Evolutionary conservation across 2,888 invertebrate species (phyloP), one percentile per base, ranked within the genome.

Genomic region (Ichneumoninae sp.): DNA sequence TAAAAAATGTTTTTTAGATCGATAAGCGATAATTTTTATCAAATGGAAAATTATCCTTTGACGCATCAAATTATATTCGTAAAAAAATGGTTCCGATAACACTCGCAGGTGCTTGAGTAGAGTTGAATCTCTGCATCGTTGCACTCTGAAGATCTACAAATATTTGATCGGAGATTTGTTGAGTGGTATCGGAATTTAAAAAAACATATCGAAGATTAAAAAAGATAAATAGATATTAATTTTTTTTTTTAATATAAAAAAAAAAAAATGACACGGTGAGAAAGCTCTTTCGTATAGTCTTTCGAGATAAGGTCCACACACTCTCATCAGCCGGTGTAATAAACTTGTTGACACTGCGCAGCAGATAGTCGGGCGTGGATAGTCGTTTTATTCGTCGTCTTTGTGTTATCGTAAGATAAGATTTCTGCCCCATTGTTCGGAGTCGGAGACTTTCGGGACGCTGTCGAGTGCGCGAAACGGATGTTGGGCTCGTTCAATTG

Each of bases 321-420:
- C 22, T 69, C 50, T 52, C 44, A 16, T 77, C 69, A 81, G 36
- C 44, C 76, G 63, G 65, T 70, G 76, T 8, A 36, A 33, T 54
- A 69, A 88, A 85, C 77, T 81, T 91, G 90, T 91, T 90, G 90
- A 91, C 89, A 90, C 86, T 90, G 88, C 87, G 87, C 66, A 26
- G 36, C 60, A 65, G 44, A 44, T 44, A 44, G 76, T 44, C 40
- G 5, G 2, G 40, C 40, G 16, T 44, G 33, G 68, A 60, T 65
- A 65, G 79, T 69, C 57, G 57, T 79, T 78, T 73, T 78, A 82
- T 78, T 75, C 70, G 78, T 50, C 52, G 74, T 71, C 74, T 79
- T 71, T 19, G 47, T 74, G 82, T 86, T 86, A 86, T 86, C 85
- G 69, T 76, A 40, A 57, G 86, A 86, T 86, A 84, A 86, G 85